Percentiles rank a stretch among this genome's conserved stretches.
Evolutionary conservation across 2,797 vertebrate genomes (phyloP).

Genomic region (Podarcis siculus): DNA sequence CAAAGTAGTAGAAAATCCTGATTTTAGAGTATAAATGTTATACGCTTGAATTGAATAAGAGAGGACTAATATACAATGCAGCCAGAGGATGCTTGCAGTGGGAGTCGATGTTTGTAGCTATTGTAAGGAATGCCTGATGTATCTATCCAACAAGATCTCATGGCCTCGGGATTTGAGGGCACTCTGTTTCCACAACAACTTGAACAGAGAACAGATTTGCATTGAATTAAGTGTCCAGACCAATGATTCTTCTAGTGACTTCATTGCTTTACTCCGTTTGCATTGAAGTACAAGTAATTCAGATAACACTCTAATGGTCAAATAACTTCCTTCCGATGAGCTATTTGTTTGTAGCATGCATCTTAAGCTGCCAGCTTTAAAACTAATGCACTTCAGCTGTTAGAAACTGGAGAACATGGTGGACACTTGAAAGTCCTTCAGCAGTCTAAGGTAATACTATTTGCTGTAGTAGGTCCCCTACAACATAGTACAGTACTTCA

Average conservation of each 20-base stretch:
- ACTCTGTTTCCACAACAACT: not conserved
- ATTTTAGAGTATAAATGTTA: conserved; percentile 24
- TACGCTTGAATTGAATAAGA: conserved; percentile 23
- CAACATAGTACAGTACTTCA: conserved; percentile 28
- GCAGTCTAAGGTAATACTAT: not conserved
- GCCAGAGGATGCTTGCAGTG: not conserved
- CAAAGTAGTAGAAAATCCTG: conserved; percentile 48
- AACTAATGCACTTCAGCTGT: not conserved
- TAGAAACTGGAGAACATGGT: not conserved
- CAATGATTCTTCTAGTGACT: not conserved
- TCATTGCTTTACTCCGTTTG: conserved; percentile 6
- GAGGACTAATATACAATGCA: not conserved
- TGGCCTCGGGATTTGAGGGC: not conserved
- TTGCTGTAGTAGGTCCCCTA: not conserved
- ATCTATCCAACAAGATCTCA: not conserved
- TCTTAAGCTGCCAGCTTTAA: not conserved
- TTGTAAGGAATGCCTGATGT: not conserved
- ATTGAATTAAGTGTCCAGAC: not conserved
- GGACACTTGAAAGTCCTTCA: not conserved
- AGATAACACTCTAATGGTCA: not conserved
- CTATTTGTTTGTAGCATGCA: not conserved
- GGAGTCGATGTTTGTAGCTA: not conserved
- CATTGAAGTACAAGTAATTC: not conserved
- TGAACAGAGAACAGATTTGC: conserved; percentile 2
- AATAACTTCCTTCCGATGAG: not conserved